These are phyloP conservation scores for Leptestheria dahalacensis DNA, from an alignment of 1,140 invertebrate species.

Conservation along the genomic window DNA sequence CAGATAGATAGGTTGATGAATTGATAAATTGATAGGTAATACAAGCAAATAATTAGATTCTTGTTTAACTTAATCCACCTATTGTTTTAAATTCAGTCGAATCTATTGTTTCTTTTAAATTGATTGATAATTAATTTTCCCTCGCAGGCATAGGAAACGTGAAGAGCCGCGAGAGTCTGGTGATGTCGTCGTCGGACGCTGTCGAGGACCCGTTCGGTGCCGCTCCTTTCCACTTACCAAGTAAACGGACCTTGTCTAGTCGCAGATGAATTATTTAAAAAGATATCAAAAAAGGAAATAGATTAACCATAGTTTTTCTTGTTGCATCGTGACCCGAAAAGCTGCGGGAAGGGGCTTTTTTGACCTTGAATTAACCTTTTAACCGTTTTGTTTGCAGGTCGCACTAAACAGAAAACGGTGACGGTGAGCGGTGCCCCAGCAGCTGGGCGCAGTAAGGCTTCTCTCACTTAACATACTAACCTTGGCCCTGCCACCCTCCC, in stretches of 20 bases:
- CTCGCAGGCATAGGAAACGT: conserved; percentile 51
- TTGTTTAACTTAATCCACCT: too few relatives aligned
- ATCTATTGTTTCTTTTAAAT: neutral
- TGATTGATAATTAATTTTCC: neutral
- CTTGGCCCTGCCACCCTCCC: neutral
- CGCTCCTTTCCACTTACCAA: conserved; percentile 59
- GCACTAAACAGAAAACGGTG: neutral
- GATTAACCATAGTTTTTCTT: too few relatives aligned
- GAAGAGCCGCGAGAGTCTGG: conserved; percentile 55
- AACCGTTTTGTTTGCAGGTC: neutral
- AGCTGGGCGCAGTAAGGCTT: neutral
- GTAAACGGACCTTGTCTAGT: conserved; percentile 24
- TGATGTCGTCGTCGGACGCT: conserved; percentile 49
- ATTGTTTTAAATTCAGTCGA: too few relatives aligned
- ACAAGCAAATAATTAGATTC: too few relatives aligned
- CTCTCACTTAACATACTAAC: neutral
- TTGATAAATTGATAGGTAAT: too few relatives aligned
- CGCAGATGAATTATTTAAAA: neutral
- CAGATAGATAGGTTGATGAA: too few relatives aligned
- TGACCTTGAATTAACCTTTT: too few relatives aligned
- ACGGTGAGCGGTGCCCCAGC: neutral
- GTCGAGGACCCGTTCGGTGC: conserved; percentile 61
- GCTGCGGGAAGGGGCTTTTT: too few relatives aligned
- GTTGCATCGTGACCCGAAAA: too few relatives aligned
- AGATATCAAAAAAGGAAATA: too few relatives aligned